These are phyloP conservation scores for Antechinus flavipes DNA, from an alignment of 2,113 vertebrate species.

Conservation along the genomic window DNA sequence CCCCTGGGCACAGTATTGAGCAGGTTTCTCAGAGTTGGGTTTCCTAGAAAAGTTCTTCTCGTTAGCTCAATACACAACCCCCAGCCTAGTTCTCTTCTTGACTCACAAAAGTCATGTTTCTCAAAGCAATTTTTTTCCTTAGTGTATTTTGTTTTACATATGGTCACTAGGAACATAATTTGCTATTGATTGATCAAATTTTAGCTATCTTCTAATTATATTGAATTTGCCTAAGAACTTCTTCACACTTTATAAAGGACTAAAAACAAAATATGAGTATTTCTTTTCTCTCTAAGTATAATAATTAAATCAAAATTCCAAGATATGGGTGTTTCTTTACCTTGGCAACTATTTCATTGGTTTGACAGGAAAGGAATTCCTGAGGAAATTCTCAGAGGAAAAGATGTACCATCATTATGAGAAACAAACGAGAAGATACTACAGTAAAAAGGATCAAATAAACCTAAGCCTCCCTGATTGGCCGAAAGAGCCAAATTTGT, in stretches of 20 bases:
- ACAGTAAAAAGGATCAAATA: not conserved
- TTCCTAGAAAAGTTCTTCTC: not conserved
- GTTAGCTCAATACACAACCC: too few relatives aligned
- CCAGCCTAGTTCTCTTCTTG: not conserved
- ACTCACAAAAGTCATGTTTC: not conserved
- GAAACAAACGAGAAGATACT: not conserved
- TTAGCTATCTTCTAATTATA: not conserved
- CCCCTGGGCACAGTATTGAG: not conserved
- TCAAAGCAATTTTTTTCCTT: not conserved
- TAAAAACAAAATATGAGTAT: not conserved
- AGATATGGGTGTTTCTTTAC: not conserved
- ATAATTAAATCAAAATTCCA: not conserved
- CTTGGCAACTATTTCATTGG: not conserved
- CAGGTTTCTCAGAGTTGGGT: not conserved
- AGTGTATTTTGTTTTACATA: not conserved
- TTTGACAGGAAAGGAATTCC: not conserved
- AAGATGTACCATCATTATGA: not conserved
- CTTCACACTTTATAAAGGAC: not conserved
- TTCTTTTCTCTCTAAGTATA: not conserved
- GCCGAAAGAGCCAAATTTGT: not conserved
- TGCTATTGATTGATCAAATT: not conserved
- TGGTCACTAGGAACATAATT: not conserved
- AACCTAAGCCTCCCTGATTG: not conserved
- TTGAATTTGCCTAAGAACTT: not conserved
- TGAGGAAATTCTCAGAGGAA: not conserved